Evolutionary conservation across 1,140 invertebrate species (phyloP), one percentile per base, ranked within the genome.

Genomic region (Periplaneta americana): DNA sequence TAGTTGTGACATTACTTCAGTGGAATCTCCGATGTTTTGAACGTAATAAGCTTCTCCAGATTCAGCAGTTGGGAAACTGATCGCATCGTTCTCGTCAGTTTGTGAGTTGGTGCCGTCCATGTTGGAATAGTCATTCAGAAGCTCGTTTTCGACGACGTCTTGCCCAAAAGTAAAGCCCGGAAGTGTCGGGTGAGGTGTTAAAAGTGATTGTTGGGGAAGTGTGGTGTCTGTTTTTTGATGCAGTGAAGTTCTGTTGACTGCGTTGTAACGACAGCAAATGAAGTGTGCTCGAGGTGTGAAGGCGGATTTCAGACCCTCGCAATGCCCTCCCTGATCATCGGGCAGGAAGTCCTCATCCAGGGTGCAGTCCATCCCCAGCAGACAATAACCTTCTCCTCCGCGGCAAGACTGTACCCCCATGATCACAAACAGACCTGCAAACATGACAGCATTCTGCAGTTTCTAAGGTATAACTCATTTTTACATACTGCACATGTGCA

Each of bases 341-440:
- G 86, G 83, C 6, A 86, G 83, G 83, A 90, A 89, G 83, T 90
- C 89, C 78, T 87, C 86, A 82, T 89, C 88, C 39, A 86, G 80
- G 0, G 85, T 85, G 81, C 87, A 88, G 79, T 88, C 87, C 11
- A 82, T 82, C 28, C 88, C 88, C 18, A 90, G 83, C 18, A 89
- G 84, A 82, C 89, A 90, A 82, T 90, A 90, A 9, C 89, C 89
- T 0, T n/a, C 81, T 2, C 87, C 87, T 31, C 84, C 79, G 13
- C 88, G 84, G 80, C 89, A 89, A 18, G 87, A 89, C 75, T 84
- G 84, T 11, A 89, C 88, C 1, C 89, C 88, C 33, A 87, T 87
- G 80, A 89, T 89, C 35, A 89, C 89, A 83, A 90, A 89, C 36
- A 90, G 83, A 31, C 88, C 89, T 89, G 83, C 9, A 85, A 85